Conservation (phyloP, 2,797 vertebrate species). For the Thripadectes ignobilis region DNA sequence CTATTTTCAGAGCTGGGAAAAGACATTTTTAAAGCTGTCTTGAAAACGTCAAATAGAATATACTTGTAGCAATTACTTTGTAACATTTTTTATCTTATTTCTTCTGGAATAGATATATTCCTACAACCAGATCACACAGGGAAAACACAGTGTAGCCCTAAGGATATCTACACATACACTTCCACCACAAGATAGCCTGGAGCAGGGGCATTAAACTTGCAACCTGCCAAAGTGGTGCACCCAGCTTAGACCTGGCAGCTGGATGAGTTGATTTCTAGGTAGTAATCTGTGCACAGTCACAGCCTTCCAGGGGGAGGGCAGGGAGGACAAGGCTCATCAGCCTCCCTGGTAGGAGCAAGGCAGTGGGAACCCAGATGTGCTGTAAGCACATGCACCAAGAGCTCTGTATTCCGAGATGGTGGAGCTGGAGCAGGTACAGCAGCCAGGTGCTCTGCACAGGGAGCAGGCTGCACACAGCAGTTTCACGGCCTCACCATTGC, state of each 20-base stretch:
- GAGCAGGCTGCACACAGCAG: rapidly evolving
- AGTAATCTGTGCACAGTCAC: not conserved
- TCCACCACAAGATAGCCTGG: not conserved
- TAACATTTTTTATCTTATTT: not conserved
- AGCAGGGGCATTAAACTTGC: not conserved
- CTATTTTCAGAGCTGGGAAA: not conserved
- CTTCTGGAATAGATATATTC: not conserved
- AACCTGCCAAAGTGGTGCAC: rapidly evolving
- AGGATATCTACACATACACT: not conserved
- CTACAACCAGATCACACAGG: not conserved
- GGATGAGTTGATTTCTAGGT: not conserved
- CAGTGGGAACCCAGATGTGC: not conserved
- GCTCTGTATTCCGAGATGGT: not conserved
- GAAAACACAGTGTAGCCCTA: not conserved
- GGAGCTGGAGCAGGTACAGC: not conserved
- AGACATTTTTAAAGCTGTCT: not conserved
- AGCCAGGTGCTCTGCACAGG: not conserved
- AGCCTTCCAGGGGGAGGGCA: not conserved
- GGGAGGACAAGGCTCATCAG: not conserved
- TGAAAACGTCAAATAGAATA: not conserved
- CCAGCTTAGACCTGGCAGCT: rapidly evolving
- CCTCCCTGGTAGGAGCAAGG: not conserved
- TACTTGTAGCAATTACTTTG: not conserved
- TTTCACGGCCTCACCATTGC: not conserved
- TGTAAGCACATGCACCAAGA: rapidly evolving